These are phyloP conservation scores for Threskiornis aethiopicus DNA, from an alignment of 2,797 vertebrate species.

Conservation along the genomic window DNA sequence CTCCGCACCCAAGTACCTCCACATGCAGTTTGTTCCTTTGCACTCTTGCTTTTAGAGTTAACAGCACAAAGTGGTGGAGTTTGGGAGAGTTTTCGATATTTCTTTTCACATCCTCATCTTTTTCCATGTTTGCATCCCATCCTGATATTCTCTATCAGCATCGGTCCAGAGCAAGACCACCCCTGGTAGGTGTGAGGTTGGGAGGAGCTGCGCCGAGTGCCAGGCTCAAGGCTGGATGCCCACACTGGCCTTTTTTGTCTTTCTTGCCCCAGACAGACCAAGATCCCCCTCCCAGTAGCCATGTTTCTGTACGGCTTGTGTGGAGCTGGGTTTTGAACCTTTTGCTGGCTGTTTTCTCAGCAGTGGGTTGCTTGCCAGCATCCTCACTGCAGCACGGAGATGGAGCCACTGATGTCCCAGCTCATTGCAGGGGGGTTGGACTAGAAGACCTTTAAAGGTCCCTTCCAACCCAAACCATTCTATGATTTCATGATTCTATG, in stretches of 20 bases:
- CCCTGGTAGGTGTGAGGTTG: background rate
- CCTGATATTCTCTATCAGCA: background rate
- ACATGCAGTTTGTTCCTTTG: background rate
- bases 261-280: background rate
- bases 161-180: background rate
- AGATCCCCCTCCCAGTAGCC: background rate
- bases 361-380: background rate
- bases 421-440: background rate
- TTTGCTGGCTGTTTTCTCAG: background rate
- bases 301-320: background rate
- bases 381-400: fast-evolving
- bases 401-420: background rate
- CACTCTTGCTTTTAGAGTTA: background rate
- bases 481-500: background rate
- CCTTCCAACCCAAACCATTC: background rate
- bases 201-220: background rate
- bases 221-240: background rate
- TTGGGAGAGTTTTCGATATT: background rate
- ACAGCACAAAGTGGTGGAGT: background rate
- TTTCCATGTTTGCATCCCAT: background rate
- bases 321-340: background rate
- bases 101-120: background rate
- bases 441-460: background rate
- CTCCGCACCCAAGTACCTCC: background rate
- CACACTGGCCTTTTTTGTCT: background rate